Percentiles rank a stretch among this genome's conserved stretches.
phyloP scores from a whole-genome alignment of 2,797 vertebrate genomes.

The Helostoma temminkii region DNA sequence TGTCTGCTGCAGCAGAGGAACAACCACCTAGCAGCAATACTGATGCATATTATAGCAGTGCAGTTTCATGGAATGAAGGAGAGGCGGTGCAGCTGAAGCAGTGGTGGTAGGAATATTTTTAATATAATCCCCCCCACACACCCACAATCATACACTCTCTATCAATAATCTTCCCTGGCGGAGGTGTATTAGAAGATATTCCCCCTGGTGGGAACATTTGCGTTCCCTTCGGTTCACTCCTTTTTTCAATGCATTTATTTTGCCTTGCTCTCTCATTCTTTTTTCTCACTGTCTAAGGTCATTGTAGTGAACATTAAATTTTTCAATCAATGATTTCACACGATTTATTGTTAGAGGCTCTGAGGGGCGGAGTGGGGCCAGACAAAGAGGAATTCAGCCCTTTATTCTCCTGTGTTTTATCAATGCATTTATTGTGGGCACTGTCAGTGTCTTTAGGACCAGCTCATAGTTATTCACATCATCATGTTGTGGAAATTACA shows the following conservation, averaged over 20 bases:
- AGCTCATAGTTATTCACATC: slow-evolving; percentile 77
- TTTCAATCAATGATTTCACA: slow-evolving; percentile 60
- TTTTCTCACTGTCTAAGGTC: slow-evolving; percentile 58
- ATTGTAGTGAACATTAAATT: slow-evolving; percentile 71
- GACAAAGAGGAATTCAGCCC: slow-evolving; percentile 42
- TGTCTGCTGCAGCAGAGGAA: slow-evolving; percentile 48
- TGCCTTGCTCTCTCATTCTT: slow-evolving; percentile 24
- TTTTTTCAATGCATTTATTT: slow-evolving; percentile 55
- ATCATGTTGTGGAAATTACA: slow-evolving; percentile 75
- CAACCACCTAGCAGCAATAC: slow-evolving; percentile 57
- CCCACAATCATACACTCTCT: slow-evolving; percentile 57
- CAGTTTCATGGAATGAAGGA: slow-evolving; percentile 66
- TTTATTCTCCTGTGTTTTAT: slow-evolving; percentile 65
- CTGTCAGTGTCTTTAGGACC: slow-evolving; percentile 64
- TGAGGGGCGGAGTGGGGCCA: slow-evolving; percentile 48
- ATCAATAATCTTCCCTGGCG: slow-evolving; percentile 61
- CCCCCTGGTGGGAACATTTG: slow-evolving; percentile 68
- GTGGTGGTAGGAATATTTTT: slow-evolving; percentile 53
- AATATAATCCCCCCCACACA: slow-evolving; percentile 41
- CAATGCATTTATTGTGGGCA: slow-evolving; percentile 72
- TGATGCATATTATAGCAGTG: slow-evolving; percentile 60
- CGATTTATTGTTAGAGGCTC: slow-evolving; percentile 66
- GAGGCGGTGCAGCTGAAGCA: slow-evolving; percentile 36
- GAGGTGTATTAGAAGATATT: slow-evolving; percentile 63
- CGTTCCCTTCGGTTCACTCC: slow-evolving; percentile 42